Percentiles rank a stretch among this genome's conserved stretches.
phyloP scores from a whole-genome alignment of 2,888 invertebrate species.

The Periphyllus acericola region DNA sequence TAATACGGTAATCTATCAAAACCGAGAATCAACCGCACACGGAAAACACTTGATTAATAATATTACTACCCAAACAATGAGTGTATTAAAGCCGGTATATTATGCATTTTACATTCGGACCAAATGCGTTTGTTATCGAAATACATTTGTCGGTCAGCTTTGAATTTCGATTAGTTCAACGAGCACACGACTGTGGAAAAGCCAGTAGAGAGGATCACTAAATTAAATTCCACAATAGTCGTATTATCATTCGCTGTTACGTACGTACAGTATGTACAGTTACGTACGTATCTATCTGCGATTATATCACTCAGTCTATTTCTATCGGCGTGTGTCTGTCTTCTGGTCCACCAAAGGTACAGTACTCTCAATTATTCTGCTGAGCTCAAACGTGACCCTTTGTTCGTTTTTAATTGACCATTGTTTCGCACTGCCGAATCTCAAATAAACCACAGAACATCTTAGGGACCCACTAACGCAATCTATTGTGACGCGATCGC shows the following conservation, averaged over 20 bases:
- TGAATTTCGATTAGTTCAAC: not conserved
- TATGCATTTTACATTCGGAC: too few relatives aligned
- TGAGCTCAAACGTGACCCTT: slow-evolving; percentile 48
- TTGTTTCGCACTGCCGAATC: slow-evolving; percentile 38
- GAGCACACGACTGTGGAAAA: not conserved
- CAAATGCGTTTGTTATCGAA: not conserved
- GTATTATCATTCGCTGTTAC: not conserved
- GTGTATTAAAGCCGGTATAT: too few relatives aligned
- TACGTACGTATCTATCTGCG: not conserved
- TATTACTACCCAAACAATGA: too few relatives aligned
- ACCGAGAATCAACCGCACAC: too few relatives aligned
- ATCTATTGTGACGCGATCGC: slow-evolving; percentile 37
- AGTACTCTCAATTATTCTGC: slow-evolving; percentile 25
- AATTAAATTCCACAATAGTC: slow-evolving; percentile 1
- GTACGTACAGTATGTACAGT: not conserved
- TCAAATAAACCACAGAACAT: slow-evolving; percentile 55
- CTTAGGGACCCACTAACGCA: slow-evolving; percentile 16
- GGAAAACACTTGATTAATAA: too few relatives aligned
- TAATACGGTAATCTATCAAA: too few relatives aligned
- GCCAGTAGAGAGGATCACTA: not conserved
- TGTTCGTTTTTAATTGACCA: slow-evolving; percentile 52
- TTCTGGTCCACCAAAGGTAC: not conserved
- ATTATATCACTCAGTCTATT: not conserved
- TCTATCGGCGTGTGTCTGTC: not conserved
- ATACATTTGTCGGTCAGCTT: not conserved